Evolutionary conservation across 1,140 invertebrate genomes (phyloP), one percentile per base, ranked within the genome.

Genomic region (Parapsyche elsis): DNA sequence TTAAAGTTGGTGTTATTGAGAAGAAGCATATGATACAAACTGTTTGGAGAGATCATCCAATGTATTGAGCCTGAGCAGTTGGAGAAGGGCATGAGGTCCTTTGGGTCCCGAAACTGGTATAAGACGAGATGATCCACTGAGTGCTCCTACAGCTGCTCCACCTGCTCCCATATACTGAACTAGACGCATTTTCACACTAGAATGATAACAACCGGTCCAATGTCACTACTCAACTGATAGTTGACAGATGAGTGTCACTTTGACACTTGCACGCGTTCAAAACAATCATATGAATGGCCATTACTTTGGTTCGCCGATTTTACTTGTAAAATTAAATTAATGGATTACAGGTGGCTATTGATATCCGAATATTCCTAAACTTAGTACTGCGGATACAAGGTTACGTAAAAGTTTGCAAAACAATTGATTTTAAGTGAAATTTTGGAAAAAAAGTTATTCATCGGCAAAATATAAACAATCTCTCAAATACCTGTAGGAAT

Each of bases 141-240:
- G 45, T 0, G 24, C 26, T 19, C 75, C 75, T 1, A 53, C 75
- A 0, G 53, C 75, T 14, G 23, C 46, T 30, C 73, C 46, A 10
- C 73, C 73, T 30, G 46, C 24, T 9, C 46, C 53, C 7, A 38
- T 14, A 75, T 75, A 75, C 61, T 77, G 75, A 14, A 77, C 75
- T 5, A 77, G 44, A 64, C 75, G 75, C 75, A 77, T 77, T 26
- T 61, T 30, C 10, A 9, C 71, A 74, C 23, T 57, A 1, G 53
- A 38, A 4, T 38, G 49, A 53, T 53, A 53, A 53, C 12, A 46
- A 46, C 49, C 10, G 4, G 16, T 16, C 12, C 4, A 12, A 16
- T 53, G 16, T 5, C 12, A 16, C 10, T 10, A 10, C 1, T 12
- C 16, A 53, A 53, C 49, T 53, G 49, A 53, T 10, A 38, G 2